phyloP scores from a whole-genome alignment of 2,113 vertebrate genomes.

The Agelaius tricolor region DNA sequence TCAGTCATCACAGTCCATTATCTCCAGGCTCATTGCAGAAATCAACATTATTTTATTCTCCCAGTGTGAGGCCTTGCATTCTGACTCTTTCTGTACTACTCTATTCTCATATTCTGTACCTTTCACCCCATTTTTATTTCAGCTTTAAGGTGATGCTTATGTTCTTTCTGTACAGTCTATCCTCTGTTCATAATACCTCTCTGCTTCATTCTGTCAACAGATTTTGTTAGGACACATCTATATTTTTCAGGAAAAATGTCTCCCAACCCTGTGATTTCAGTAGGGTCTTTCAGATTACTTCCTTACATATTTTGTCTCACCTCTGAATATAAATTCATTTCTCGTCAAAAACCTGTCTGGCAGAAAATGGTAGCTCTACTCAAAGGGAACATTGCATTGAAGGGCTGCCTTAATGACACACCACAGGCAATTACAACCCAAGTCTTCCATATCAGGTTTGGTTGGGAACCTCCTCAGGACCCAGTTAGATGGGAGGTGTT shows the following conservation, averaged over 20 bases:
- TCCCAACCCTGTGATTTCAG: not conserved
- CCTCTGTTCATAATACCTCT: not conserved
- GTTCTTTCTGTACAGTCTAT: not conserved
- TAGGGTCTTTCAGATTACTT: not conserved
- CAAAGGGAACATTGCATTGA: not conserved
- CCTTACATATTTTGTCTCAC: not conserved
- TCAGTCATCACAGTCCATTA: not conserved
- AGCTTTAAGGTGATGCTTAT: not conserved
- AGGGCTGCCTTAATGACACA: not conserved
- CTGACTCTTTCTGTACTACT: not conserved
- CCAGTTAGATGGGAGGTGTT: not conserved
- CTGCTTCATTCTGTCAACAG: not conserved
- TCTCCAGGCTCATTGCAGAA: slow-evolving; percentile 5
- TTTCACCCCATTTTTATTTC: slow-evolving; percentile 12
- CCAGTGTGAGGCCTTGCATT: not conserved
- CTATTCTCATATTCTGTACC: not conserved
- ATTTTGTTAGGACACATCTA: not conserved
- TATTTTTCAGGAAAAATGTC: not conserved
- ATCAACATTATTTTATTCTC: slow-evolving; percentile 44
- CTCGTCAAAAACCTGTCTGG: not conserved
- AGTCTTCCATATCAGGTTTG: not conserved
- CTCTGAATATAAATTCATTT: not conserved
- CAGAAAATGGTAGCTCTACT: not conserved
- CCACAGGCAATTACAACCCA: not conserved
- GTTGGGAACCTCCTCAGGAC: not conserved